A percentile compares a stretch with the other conserved stretches of the same genome.
Evolutionary conservation across 1,140 invertebrate species (phyloP).

Genomic region (Aradophagus sp.): DNA sequence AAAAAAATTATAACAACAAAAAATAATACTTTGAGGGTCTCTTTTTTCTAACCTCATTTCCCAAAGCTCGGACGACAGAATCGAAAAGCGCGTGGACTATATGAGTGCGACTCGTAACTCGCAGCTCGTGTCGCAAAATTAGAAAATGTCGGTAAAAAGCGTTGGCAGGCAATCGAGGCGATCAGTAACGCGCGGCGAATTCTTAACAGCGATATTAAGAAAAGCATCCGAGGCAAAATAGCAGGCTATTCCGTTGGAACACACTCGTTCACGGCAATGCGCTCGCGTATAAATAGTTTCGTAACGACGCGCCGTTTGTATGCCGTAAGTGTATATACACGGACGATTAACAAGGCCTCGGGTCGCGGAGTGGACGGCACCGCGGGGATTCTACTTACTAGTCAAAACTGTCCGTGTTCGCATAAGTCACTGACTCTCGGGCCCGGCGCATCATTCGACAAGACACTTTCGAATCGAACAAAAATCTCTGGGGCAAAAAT

Average conservation of each 20-base stretch:
- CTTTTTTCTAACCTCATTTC: too few relatives aligned
- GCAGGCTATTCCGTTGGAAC: slow-evolving; percentile 20
- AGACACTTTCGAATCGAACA: slow-evolving; percentile 51
- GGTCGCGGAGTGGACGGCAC: slow-evolving; percentile 51
- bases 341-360: slow-evolving; percentile 61
- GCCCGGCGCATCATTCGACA: slow-evolving; percentile 55
- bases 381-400: slow-evolving; percentile 62
- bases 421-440: slow-evolving; percentile 62
- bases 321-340: slow-evolving; percentile 48
- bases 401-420: slow-evolving; percentile 56
- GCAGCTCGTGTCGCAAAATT: too few relatives aligned
- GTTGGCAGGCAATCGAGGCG: too few relatives aligned
- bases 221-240: slow-evolving; percentile 3
- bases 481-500: slow-evolving; percentile 18
- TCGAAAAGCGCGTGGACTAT: too few relatives aligned
- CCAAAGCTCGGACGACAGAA: too few relatives aligned
- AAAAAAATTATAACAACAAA: too few relatives aligned
- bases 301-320: slow-evolving; percentile 50
- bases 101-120: too few relatives aligned
- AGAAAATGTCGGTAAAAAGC: too few relatives aligned
- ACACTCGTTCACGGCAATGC: slow-evolving; percentile 33
- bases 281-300: slow-evolving; percentile 55
- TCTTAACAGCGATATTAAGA: background rate
- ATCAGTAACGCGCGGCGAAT: too few relatives aligned
- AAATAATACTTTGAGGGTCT: too few relatives aligned